Evolutionary conservation across 2,797 vertebrate genomes (phyloP).

Genomic region (Falco concolor): DNA sequence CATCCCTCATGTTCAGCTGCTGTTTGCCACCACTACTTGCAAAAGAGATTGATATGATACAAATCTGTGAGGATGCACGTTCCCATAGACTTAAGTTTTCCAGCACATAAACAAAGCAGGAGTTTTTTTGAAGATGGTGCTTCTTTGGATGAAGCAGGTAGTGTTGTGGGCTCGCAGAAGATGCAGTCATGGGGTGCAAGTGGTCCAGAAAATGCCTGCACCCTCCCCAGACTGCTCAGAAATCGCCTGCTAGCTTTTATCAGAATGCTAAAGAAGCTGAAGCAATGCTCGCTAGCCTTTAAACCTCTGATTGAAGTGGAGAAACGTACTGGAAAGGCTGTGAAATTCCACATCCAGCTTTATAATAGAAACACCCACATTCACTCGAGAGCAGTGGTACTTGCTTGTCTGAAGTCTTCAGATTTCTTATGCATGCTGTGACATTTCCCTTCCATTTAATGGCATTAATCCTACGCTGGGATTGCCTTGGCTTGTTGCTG

Average conservation of each 20-base stretch:
- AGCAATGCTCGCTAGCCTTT: not conserved
- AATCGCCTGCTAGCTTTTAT: not conserved
- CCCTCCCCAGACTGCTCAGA: not conserved
- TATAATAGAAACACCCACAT: conserved; percentile 15
- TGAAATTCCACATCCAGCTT: conserved; percentile 7
- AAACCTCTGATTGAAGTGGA: not conserved
- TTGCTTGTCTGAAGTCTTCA: conserved; percentile 8
- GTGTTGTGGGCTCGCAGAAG: not conserved
- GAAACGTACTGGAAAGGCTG: not conserved
- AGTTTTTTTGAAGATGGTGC: not conserved
- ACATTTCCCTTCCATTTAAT: conserved; percentile 51
- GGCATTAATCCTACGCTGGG: not conserved
- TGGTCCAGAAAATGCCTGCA: not conserved
- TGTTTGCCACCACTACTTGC: not conserved
- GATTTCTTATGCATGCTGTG: conserved; percentile 48
- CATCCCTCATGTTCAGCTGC: not conserved
- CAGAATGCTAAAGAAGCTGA: not conserved
- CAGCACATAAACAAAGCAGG: not conserved
- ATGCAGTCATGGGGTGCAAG: not conserved
- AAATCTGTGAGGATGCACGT: not conserved
- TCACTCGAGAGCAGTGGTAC: not conserved
- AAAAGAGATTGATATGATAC: not conserved
- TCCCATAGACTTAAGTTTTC: not conserved
- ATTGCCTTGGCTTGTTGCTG: conserved; percentile 43
- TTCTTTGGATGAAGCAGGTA: not conserved